phyloP scores from a whole-genome alignment of 2,888 invertebrate species.

The Xylophagus ater region DNA sequence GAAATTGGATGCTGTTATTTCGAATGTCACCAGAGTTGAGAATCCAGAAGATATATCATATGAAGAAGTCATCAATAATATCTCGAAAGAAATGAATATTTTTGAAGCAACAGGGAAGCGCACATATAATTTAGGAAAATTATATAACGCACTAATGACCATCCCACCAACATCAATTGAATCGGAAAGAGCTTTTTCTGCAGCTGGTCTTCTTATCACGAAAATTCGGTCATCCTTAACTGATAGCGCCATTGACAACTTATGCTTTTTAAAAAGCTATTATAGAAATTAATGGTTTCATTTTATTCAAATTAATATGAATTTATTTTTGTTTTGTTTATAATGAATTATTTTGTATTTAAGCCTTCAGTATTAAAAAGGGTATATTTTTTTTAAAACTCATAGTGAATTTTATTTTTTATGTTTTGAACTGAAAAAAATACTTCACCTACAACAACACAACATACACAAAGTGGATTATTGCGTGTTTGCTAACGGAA shows the following conservation, averaged over 20 bases:
- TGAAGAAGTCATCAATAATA: no score
- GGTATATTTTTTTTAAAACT: no score
- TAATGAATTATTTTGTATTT: no score
- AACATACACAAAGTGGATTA: no score
- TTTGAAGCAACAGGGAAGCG: background rate
- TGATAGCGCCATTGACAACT: background rate
- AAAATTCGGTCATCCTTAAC: background rate
- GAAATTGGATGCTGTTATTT: slow-evolving; percentile 4
- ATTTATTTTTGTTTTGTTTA: no score
- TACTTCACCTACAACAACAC: no score
- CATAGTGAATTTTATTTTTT: no score
- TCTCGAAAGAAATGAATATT: background rate
- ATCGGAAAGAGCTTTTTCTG: background rate
- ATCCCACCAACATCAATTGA: background rate
- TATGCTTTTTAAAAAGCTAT: background rate
- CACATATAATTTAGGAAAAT: background rate
- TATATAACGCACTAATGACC: background rate
- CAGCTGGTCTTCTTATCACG: background rate
- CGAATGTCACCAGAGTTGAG: no score
- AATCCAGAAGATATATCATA: no score
- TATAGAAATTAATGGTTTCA: background rate
- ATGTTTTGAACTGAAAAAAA: no score
- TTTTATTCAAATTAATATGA: background rate
- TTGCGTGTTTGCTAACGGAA: no score
- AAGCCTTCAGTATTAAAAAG: no score